These are phyloP conservation scores for Lanius ludovicianus DNA, from an alignment of 2,113 vertebrate species.

Conservation along the genomic window DNA sequence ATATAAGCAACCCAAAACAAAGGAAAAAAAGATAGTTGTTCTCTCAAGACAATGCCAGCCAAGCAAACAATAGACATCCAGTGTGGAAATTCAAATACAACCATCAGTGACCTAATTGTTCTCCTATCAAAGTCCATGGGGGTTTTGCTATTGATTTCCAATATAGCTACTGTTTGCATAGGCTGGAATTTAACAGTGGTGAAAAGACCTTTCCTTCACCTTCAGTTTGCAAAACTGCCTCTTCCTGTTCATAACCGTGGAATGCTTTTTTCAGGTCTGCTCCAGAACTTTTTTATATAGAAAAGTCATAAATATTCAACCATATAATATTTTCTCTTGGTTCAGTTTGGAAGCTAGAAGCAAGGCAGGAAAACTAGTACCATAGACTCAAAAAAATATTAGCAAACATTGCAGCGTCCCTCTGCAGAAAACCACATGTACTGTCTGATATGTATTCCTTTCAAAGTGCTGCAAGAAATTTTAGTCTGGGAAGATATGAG, in stretches of 20 bases:
- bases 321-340: neutral
- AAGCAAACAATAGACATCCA: neutral
- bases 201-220: neutral
- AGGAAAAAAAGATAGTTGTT: neutral
- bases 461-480: neutral
- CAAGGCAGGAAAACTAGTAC: neutral
- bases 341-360: neutral
- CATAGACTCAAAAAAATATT: neutral
- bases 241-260: neutral
- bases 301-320: conserved; percentile 20
- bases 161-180: neutral
- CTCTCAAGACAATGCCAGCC: neutral
- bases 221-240: neutral
- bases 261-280: neutral
- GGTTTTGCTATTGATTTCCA: conserved; percentile 28
- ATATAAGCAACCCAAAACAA: neutral
- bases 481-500: neutral
- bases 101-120: neutral
- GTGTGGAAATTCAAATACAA: conserved; percentile 23
- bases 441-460: neutral
- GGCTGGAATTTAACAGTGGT: neutral
- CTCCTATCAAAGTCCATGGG: neutral
- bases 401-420: neutral
- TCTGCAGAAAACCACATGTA: neutral
- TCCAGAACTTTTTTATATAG: neutral